A percentile compares a stretch with the other conserved stretches of the same genome.
phyloP scores from a whole-genome alignment of 2,888 invertebrate species.

The Dryobota labecula region DNA sequence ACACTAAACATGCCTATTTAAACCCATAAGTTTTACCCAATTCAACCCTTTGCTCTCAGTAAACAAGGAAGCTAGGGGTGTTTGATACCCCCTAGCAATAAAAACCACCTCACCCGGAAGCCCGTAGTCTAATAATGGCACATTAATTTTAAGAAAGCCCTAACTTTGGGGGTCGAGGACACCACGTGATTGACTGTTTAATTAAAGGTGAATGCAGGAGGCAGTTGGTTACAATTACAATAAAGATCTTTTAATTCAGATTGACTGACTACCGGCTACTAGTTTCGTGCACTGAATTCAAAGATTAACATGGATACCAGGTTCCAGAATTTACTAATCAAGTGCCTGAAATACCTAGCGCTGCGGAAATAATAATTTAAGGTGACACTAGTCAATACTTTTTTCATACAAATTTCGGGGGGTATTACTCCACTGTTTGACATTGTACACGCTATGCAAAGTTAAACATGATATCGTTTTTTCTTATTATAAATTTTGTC shows the following conservation, averaged over 20 bases:
- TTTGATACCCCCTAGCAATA: conserved; percentile 57
- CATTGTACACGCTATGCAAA: too few species aligned
- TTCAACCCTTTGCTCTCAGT: conserved; percentile 34
- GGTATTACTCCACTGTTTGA: too few species aligned
- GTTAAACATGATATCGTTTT: too few species aligned
- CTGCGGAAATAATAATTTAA: background rate
- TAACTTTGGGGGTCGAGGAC: conserved; percentile 27
- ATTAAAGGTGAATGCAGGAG: conserved; percentile 55
- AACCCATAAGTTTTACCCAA: conserved; percentile 33
- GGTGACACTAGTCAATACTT: too few species aligned
- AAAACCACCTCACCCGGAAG: conserved; percentile 55
- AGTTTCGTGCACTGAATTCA: background rate
- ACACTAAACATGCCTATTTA: conserved; percentile 26
- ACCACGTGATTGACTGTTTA: conserved; percentile 63
- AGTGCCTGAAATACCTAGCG: background rate
- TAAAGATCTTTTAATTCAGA: background rate
- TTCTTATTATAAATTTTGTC: too few species aligned
- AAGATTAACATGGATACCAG: too few species aligned
- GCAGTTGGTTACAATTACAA: conserved; percentile 1
- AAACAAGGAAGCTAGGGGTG: conserved; percentile 56
- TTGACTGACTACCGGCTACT: background rate
- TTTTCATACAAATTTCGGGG: too few species aligned
- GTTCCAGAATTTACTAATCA: background rate
- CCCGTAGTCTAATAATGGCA: conserved; percentile 54
- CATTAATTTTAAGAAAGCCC: conserved; percentile 66